phyloP scores from a whole-genome alignment of 2,797 vertebrate genomes.

The Pogonophryne albipinna region DNA sequence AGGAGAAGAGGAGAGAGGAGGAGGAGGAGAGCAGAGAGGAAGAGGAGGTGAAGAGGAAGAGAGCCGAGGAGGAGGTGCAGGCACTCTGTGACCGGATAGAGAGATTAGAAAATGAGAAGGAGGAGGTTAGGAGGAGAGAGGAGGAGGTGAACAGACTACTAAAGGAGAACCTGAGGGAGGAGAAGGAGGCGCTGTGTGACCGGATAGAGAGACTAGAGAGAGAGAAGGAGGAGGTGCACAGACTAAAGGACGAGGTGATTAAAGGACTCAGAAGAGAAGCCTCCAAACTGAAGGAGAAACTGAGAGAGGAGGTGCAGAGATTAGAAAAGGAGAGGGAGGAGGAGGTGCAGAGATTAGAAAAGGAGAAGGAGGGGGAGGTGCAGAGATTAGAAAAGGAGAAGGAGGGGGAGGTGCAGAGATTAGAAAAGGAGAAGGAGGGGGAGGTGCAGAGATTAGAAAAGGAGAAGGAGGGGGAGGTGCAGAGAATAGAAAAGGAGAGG shows the following conservation, averaged over 20 bases:
- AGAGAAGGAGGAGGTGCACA: slow-evolving; percentile 1
- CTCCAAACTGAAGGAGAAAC: too few relatives aligned
- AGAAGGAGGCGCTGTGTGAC: neutral
- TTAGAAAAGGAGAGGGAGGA: neutral
- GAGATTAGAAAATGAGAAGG: slow-evolving; percentile 44
- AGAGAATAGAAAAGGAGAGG: neutral
- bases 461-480: too few relatives aligned
- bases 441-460: too few relatives aligned
- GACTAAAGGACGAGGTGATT: neutral
- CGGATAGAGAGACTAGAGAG: neutral
- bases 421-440: too few relatives aligned
- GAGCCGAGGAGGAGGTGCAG: slow-evolving; percentile 56
- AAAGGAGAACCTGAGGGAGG: slow-evolving; percentile 44
- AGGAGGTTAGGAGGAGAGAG: slow-evolving; percentile 46
- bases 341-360: too few relatives aligned
- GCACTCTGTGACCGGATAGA: too few relatives aligned
- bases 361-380: too few relatives aligned
- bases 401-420: too few relatives aligned
- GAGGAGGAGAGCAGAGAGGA: slow-evolving; percentile 52
- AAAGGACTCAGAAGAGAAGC: too few relatives aligned
- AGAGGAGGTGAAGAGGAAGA: slow-evolving; percentile 12
- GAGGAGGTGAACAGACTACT: slow-evolving; percentile 57
- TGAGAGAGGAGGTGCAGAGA: too few relatives aligned
- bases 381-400: too few relatives aligned
- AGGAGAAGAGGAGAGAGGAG: slow-evolving; percentile 25